Base-by-base conservation (phyloP, 2,888 invertebrate genomes). In the Coenonympha arcania region DNA sequence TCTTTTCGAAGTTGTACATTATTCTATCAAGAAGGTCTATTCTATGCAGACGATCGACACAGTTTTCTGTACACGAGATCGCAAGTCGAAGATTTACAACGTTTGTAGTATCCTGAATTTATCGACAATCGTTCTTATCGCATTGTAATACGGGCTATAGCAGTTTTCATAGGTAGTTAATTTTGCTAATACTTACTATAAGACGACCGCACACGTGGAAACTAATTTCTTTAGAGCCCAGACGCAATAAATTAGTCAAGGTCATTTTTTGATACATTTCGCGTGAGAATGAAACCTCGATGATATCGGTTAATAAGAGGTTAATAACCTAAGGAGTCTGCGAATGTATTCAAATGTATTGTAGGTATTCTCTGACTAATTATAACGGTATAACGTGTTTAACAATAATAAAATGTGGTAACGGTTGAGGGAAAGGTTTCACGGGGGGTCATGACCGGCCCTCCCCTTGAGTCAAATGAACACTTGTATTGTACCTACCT, bases 201-300 rank as follows among this genome's bases (percentile, higher is more conserved):
- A 30, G 18, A 39, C 13, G 41, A 33, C 43, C 50, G 41, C 43
- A 54, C 55, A 50, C 48, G 51, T 48, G 20, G 20, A 50, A 34
- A 48, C 36, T 19, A 37, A 56, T 53, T 48, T 58, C 54, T 48
- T 50, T 30, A 11, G 36, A 13, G 6, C 18, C 19, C 30, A 28
- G 28, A 41, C 18, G 37, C 44, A 37, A 52, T 42, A 44, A 37
- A 52, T 42, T 40, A 20, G 20, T 28, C 54, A 53, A 56, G 47
- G 57, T 54, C 48, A 51, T 20, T 40, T 33, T 37, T 39, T 44
- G 28, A 37, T 16, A 22, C 42, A 37, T 24, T 24, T 6, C 6
- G 26, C 30, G 24, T 52, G 28, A 31, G 33, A 8, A 30, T 13
- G 18, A 11, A 16, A 34, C 48, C 20, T 40, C 39, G 22, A 40